Conservation (phyloP, 2,797 vertebrate species). For the Brachyrhaphis roseni region DNA sequence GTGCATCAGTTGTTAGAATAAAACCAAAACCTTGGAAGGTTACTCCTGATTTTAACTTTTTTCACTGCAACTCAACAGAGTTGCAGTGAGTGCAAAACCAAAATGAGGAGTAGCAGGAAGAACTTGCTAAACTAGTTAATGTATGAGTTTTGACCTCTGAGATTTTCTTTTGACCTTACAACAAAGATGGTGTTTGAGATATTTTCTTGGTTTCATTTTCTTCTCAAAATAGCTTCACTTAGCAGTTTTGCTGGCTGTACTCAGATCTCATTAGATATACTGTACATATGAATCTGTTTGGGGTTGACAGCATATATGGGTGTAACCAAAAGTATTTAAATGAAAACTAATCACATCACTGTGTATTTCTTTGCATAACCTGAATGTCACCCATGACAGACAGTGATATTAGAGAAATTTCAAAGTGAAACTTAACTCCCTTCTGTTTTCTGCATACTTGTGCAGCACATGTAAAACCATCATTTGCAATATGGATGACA, state of each 20-base stretch:
- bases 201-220: conserved; percentile 1
- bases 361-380: too few species aligned
- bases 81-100: not conserved
- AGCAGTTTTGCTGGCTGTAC: not conserved
- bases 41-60: not conserved
- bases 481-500: not conserved
- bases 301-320: not conserved
- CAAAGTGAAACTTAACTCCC: not conserved
- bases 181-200: not conserved
- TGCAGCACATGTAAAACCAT: not conserved
- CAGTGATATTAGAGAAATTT: not conserved
- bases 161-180: not conserved
- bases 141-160: conserved; percentile 6
- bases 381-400: not conserved
- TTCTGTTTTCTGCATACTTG: not conserved
- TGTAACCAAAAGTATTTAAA: not conserved
- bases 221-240: not conserved
- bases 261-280: not conserved
- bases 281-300: not conserved
- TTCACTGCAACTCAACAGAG: not conserved
- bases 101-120: conserved; percentile 1
- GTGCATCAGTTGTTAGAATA: not conserved
- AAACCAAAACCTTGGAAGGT: not conserved
- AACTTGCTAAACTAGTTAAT: not conserved
- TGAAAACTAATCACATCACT: not conserved